Evolutionary conservation across 2,888 invertebrate genomes (phyloP), one percentile per base, ranked within the genome.

Genomic region (Agrotis segetum): DNA sequence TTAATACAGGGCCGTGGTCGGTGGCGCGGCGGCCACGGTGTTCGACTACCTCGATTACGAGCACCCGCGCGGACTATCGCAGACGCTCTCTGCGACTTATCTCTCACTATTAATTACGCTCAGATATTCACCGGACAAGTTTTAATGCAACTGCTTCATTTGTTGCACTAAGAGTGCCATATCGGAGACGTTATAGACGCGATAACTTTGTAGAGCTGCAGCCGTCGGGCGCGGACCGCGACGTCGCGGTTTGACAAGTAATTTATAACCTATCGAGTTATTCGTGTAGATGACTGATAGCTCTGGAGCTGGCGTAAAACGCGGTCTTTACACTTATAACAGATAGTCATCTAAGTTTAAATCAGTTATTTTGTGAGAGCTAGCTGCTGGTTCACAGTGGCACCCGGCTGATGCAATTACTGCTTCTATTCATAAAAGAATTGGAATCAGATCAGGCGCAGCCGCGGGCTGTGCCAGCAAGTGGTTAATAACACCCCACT

Each of bases 81-180:
- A 84, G 90, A 85, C 91, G 90, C 91, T 91, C 94, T 90, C 90
- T 87, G 87, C 90, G 85, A 93, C 93, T 95, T 96, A 96, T 96
- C 96, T 92, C 88, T 85, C 87, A 91, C 95, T 96, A 96, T 96
- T 96, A 95, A 96, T 96, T 96, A 96, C 92, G 89, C 89, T 88
- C 89, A 92, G 95, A 95, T 95, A 95, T 93, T 93, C 93, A 90
- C 90, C 87, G 91, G 96, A 95, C 95, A 94, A 95, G 94, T 95
- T 95, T 94, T 95, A 96, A 96, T 95, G 95, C 96, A 93, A 96
- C 95, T 92, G 94, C 96, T 96, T 96, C 96, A 96, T 96, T 95
- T 94, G 95, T 94, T 92, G 90, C 89, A 86, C 90, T 89, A 88
- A 91, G 91, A 95, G 94, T 94, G 92, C 94, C 92, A 93, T 95